These are phyloP conservation scores for Tetraneura akinire DNA, from an alignment of 1,140 invertebrate species.

Conservation along the genomic window DNA sequence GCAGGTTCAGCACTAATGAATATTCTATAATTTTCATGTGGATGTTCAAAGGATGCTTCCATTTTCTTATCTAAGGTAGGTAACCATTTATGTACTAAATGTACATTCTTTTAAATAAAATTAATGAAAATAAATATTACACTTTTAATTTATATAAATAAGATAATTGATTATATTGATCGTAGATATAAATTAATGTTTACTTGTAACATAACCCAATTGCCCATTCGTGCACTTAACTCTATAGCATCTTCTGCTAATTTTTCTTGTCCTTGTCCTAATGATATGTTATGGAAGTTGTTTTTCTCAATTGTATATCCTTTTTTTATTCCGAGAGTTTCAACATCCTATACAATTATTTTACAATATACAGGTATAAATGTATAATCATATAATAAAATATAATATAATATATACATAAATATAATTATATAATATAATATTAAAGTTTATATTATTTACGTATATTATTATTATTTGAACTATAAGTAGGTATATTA, in stretches of 20 bases:
- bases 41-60: constrained; percentile 73
- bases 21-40: constrained; percentile 72
- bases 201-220: constrained; percentile 88
- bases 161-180: not conserved
- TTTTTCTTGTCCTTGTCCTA: constrained; percentile 92
- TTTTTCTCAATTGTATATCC: constrained; percentile 79
- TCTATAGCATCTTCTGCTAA: constrained; percentile 87
- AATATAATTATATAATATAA: no score
- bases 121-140: not conserved
- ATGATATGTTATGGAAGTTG: constrained; percentile 90
- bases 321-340: constrained; percentile 74
- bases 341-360: constrained; percentile 67
- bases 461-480: no score
- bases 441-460: no score
- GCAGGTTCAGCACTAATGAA: constrained; percentile 75
- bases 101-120: constrained; percentile 73
- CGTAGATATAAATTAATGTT: not conserved
- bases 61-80: constrained; percentile 86
- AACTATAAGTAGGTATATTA: no score
- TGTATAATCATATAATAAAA: no score
- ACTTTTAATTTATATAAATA: not conserved
- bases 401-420: no score
- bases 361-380: no score
- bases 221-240: constrained; percentile 73
- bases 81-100: constrained; percentile 88